Percentiles rank a stretch among this genome's conserved stretches.
Evolutionary conservation across 2,113 vertebrate genomes (phyloP).

Genomic region (Hassar affinis): DNA sequence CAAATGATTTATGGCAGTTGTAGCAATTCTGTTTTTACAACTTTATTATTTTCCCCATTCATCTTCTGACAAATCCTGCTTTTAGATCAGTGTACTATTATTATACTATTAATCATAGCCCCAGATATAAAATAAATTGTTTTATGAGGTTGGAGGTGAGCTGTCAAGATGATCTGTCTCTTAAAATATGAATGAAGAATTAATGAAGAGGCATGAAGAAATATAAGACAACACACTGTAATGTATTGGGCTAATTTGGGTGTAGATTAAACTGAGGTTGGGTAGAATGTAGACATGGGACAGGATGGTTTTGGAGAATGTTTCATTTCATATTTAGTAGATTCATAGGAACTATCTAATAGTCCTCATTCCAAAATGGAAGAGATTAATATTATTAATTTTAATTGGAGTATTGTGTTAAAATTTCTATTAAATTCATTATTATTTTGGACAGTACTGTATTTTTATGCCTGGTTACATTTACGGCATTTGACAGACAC

Average conservation of each 20-base stretch:
- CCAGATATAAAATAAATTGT: background rate
- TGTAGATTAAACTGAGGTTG: background rate
- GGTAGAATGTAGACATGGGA: background rate
- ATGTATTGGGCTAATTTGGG: background rate
- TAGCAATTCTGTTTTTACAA: no score
- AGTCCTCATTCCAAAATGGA: background rate
- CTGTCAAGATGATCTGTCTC: background rate
- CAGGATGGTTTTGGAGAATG: background rate
- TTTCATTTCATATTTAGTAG: background rate
- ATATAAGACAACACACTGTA: background rate
- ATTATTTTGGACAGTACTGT: background rate
- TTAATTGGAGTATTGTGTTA: background rate
- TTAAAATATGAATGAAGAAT: background rate
- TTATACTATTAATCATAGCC: no score
- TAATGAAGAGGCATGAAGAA: background rate
- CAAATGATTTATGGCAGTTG: no score
- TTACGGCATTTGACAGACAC: no score
- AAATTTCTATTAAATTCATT: background rate
- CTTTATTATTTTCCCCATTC: no score
- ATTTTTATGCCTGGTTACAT: conserved; percentile 15
- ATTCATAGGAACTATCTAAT: background rate
- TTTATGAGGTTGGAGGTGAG: background rate
- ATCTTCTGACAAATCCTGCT: no score
- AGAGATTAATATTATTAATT: background rate
- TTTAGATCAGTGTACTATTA: no score